Evolutionary conservation across 2,113 vertebrate species (phyloP), one percentile per base, ranked within the genome.

Genomic region (Oryzias javanicus): DNA sequence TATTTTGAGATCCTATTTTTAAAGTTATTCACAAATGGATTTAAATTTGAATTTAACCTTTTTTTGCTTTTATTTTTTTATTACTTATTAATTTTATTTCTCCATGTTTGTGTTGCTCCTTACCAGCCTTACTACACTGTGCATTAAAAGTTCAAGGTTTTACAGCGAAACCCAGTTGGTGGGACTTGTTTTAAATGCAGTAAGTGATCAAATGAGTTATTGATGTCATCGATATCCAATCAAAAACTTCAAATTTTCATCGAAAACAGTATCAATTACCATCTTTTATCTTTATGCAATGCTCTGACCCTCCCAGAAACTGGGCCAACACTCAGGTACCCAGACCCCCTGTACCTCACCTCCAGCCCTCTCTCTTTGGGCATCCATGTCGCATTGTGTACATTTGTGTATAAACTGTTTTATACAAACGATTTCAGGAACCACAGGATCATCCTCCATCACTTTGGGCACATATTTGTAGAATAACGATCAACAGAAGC

Each of bases 251-350:
- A 35, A 35, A 35, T 35, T 4, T 35, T 35, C 10, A 10, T 35
- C 8, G 29, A 35, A 35, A 35, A 35, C 8, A 10, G 8, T 35
- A 10, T 12, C 3, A 8, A 35, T 56, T 48, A 53, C 19, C 67
- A 55, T 69, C 61, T 81, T 82, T 53, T 84, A 83, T 75, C 80
- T 91, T 90, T 92, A 92, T 92, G 91, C 91, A 92, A 92, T 87
- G 81, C 78, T 82, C 65, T 75, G 79, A 82, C 57, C 48, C 54
- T 86, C 79, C 69, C 69, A 71, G 70, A 78, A 76, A 80, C 79
- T 84, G 85, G 82, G 81, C 79, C 65, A 45, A 67, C 68, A 80
- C 86, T 88, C 82, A 88, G 87, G 88, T 87, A 85, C 51, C 67
- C 76, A 74, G 60, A 56, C 70, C 50, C 65, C 73, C 63, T 53